Evolutionary conservation across 1,140 invertebrate genomes (phyloP).

Genomic region (Lanistes nyassanus): DNA sequence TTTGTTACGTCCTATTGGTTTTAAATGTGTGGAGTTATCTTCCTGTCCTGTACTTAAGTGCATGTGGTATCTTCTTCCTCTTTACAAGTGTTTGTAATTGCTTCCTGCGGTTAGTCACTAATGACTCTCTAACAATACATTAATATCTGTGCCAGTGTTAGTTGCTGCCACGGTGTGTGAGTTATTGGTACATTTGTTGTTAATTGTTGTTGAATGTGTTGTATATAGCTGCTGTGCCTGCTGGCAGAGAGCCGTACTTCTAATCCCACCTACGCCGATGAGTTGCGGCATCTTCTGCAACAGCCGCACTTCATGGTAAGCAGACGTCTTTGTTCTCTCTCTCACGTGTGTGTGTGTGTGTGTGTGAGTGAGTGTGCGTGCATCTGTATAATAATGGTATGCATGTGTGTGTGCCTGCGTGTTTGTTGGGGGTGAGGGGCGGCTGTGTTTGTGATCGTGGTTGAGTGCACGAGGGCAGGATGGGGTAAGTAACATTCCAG

Average conservation of each 20-base stretch:
- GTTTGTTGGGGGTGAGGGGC: too few relatives aligned
- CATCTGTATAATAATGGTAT: too few relatives aligned
- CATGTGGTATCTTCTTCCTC: too few relatives aligned
- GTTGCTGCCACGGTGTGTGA: not conserved
- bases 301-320: conserved; percentile 89
- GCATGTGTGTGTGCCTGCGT: too few relatives aligned
- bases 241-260: conserved; percentile 68
- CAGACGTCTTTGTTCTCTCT: conserved; percentile 35
- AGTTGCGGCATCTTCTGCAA: conserved; percentile 82
- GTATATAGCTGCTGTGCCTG: conserved; percentile 49
- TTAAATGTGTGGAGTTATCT: too few relatives aligned
- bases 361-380: not conserved
- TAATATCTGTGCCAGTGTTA: not conserved
- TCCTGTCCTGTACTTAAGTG: too few relatives aligned
- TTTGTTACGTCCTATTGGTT: too few relatives aligned
- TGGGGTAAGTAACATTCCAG: too few relatives aligned
- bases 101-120: not conserved
- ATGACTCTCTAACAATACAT: not conserved
- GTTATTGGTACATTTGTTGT: not conserved
- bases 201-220: not conserved
- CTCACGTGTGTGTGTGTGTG: not conserved
- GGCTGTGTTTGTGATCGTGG: too few relatives aligned
- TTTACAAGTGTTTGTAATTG: too few relatives aligned
- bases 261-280: conserved; percentile 72
- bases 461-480: too few relatives aligned